Evolutionary conservation across 23 tunicate species (phyloP), one percentile per base, ranked within the genome.

Genomic region (Halocynthia roretzi): DNA sequence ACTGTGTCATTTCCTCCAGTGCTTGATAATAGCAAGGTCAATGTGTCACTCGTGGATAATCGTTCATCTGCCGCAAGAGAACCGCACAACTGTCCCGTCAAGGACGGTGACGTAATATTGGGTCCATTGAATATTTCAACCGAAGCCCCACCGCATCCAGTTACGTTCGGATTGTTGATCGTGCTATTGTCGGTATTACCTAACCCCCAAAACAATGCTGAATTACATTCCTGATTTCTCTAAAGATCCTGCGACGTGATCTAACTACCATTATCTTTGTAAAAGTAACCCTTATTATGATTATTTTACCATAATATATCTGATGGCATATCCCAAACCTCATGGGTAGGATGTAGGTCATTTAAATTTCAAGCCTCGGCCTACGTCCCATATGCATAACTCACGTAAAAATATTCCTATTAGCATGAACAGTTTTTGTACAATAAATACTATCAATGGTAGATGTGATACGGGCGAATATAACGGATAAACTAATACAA

Each of bases 1-100:
- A 80, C 50, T 6, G 88, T 71, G 51, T 62, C 68, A 67, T 83
- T 80, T 40, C 96, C 96, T 11, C 96, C 96, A 8, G 70, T 31
- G 31, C 84, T 62, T 52, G n/a, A 10, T n/a, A 83, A 68, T 12
- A 62, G 76, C 53, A 89, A 54, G n/a, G 85, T 84, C 58, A 89
- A 50, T 7, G 60, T 53, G 83, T 89, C 80, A 9, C 88, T 82
- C 6, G 88, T 50, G 14, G 96, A 89, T 44, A 80, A 10, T 18
- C 72, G 75, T 52, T 76, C 83, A 51, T 80, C 80, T 5, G 71
- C 12, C 22, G 52, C 31, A 6, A 80, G 52, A 17, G 72, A 70
- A 0, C 83, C 85, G 55, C 81, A 81, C 50, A 67, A 61, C 19
- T 11, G 5, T 15, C 70, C 19, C 7, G 50, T 40, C 15, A 50